Evolutionary conservation across 92 coral and sea anemone species (phyloP).

Genomic region (Porites lobata): DNA sequence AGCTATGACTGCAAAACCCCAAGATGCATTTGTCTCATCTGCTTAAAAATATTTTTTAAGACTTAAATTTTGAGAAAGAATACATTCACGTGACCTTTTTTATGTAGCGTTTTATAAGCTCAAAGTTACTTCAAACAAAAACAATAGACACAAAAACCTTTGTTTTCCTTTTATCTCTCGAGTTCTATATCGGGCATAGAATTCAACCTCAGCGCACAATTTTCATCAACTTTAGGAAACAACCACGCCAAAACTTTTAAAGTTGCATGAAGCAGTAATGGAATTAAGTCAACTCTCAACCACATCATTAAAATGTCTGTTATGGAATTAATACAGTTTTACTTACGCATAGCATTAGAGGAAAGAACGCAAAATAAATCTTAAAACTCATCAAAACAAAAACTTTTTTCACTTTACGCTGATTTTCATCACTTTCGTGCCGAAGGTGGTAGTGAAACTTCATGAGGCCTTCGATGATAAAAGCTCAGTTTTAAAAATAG

Average conservation of each 20-base stretch:
- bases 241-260: not conserved
- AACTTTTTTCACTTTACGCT: no score
- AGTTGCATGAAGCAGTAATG: not conserved
- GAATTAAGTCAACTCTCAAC: not conserved
- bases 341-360: no score
- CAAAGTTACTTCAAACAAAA: constrained; percentile 6
- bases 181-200: not conserved
- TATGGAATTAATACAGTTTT: not conserved
- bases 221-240: not conserved
- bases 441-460: not conserved
- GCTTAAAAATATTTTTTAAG: not conserved
- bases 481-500: not conserved
- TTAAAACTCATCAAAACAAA: no score
- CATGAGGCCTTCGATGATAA: not conserved
- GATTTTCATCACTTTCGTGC: not conserved
- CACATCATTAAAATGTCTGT: not conserved
- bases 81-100: not conserved
- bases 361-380: no score
- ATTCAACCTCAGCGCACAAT: not conserved
- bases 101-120: not conserved
- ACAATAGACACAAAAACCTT: not conserved
- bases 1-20: no score
- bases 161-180: not conserved
- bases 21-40: no score
- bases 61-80: not conserved